Percentiles rank a stretch among this genome's conserved stretches.
phyloP scores from a whole-genome alignment of 2,113 vertebrate species.

The Corynorhinus townsendii region DNA sequence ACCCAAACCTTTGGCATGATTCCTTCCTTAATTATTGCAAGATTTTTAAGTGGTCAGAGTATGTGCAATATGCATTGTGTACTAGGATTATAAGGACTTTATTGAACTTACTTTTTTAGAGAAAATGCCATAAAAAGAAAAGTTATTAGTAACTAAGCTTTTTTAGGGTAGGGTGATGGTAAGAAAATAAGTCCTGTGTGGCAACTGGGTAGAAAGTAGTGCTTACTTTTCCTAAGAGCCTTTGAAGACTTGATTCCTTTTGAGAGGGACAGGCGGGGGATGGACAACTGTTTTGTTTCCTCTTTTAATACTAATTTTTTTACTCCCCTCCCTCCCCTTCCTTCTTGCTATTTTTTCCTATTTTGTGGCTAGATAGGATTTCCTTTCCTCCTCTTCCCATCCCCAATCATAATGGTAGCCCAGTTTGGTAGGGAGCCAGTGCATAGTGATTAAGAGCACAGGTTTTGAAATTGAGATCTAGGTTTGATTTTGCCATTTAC shows the following conservation, averaged over 20 bases:
- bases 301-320: neutral
- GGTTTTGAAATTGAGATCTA: neutral
- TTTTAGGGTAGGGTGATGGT: neutral
- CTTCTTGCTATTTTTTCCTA: neutral
- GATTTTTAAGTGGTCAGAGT: neutral
- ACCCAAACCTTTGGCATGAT: neutral
- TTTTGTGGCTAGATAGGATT: neutral
- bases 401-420: neutral
- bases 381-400: neutral
- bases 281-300: neutral
- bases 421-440: neutral
- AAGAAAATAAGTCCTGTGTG: neutral
- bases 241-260: neutral
- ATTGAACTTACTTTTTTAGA: neutral
- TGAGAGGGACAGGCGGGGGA: neutral
- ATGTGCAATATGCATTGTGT: neutral
- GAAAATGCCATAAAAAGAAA: neutral
- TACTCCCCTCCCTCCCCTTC: fast-evolving
- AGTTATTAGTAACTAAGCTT: neutral
- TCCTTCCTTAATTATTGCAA: neutral
- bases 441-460: neutral
- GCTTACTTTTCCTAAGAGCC: neutral
- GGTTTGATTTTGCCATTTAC: neutral
- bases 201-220: neutral
- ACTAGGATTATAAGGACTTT: neutral